A percentile compares a stretch with the other conserved stretches of the same genome.
These are phyloP conservation scores for Anticlea derivata DNA, from an alignment of 2,888 invertebrate genomes.

Conservation along the genomic window DNA sequence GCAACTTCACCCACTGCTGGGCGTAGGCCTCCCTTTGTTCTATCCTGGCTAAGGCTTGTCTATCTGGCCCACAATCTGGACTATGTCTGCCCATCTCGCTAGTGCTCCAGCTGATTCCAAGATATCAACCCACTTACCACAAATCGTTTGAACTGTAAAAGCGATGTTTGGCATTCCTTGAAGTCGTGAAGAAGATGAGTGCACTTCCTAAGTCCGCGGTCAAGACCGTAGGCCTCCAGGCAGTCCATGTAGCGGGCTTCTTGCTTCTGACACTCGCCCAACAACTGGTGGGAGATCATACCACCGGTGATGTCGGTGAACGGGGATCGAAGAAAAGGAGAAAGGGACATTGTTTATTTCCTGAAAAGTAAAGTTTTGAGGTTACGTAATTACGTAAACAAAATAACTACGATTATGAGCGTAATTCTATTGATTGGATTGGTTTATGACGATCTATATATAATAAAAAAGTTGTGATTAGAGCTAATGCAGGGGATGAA, in stretches of 20 bases:
- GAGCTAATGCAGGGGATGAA: too few species aligned
- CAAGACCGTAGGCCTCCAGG: slow-evolving; percentile 90
- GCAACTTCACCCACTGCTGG: too few species aligned
- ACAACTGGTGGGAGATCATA: slow-evolving; percentile 86
- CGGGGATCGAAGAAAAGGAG: slow-evolving; percentile 87
- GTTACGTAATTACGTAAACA: slow-evolving; percentile 71
- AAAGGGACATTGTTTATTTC: slow-evolving; percentile 79
- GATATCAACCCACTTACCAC: slow-evolving; percentile 71
- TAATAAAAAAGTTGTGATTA: too few species aligned
- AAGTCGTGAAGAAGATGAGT: slow-evolving; percentile 86
- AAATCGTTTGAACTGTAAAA: slow-evolving; percentile 85
- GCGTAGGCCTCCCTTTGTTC: too few species aligned
- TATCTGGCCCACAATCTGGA: too few species aligned
- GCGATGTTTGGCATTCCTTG: slow-evolving; percentile 86
- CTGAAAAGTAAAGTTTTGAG: slow-evolving; percentile 39
- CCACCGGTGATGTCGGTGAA: slow-evolving; percentile 88
- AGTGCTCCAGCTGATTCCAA: too few species aligned
- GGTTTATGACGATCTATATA: too few species aligned
- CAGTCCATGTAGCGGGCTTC: slow-evolving; percentile 90
- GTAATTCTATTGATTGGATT: not conserved
- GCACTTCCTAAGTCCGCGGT: slow-evolving; percentile 86
- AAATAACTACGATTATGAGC: slow-evolving; percentile 35
- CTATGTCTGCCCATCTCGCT: too few species aligned
- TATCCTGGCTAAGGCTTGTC: too few species aligned
- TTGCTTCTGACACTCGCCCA: slow-evolving; percentile 86